These are phyloP conservation scores for Xiphophorus hellerii DNA, from an alignment of 2,113 vertebrate genomes.

Conservation along the genomic window DNA sequence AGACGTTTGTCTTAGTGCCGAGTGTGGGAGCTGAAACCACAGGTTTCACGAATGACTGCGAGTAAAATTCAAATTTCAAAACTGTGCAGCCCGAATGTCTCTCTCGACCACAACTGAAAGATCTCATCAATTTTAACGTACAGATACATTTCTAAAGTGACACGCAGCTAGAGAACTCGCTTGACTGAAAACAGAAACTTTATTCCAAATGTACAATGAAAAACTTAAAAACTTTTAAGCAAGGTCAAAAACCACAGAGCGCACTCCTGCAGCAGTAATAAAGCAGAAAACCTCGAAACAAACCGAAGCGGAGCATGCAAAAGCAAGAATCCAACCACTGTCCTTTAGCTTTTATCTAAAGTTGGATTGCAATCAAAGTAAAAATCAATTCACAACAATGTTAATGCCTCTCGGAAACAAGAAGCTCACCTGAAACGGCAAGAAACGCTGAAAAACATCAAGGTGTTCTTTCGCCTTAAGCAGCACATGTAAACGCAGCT, in stretches of 20 bases:
- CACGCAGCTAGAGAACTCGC: neutral
- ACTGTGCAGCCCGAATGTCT: slow-evolving; percentile 23
- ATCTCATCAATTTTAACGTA: slow-evolving; percentile 15
- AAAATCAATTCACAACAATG: neutral
- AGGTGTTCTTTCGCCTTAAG: neutral
- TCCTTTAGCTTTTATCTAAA: neutral
- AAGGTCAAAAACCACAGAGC: neutral
- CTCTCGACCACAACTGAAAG: slow-evolving; percentile 31
- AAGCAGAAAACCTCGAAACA: neutral
- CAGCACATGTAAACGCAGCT: slow-evolving; percentile 27
- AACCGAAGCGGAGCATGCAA: neutral
- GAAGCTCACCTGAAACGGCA: neutral
- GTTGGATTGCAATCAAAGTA: neutral
- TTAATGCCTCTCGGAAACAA: neutral
- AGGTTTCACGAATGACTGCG: slow-evolving; percentile 51
- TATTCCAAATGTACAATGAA: neutral
- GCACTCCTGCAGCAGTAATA: too few species aligned
- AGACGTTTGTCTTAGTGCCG: slow-evolving; percentile 70
- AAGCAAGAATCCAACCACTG: neutral
- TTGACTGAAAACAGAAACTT: neutral
- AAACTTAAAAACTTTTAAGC: neutral
- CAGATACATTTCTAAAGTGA: slow-evolving; percentile 6
- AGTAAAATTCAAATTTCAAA: slow-evolving; percentile 26
- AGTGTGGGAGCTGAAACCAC: slow-evolving; percentile 61
- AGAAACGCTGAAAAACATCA: slow-evolving; percentile 4